Evolutionary conservation across 2,113 vertebrate species (phyloP).

Genomic region (Chlamydotis undulata): DNA sequence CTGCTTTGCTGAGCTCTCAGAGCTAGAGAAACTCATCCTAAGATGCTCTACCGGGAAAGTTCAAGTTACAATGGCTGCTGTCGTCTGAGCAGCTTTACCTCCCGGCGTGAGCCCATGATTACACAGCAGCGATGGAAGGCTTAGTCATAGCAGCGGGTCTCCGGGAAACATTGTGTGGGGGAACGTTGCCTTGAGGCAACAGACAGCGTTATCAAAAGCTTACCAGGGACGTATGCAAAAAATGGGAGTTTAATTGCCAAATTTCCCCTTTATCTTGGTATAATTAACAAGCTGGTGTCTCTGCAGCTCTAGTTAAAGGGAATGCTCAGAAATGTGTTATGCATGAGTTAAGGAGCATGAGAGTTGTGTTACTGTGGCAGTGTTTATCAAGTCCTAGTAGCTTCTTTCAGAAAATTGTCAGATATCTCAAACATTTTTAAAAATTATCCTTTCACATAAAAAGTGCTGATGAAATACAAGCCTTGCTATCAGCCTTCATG

Average conservation of each 20-base stretch:
- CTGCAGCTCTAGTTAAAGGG: not conserved
- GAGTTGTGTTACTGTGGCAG: not conserved
- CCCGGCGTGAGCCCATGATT: not conserved
- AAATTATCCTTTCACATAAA: not conserved
- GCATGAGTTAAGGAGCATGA: not conserved
- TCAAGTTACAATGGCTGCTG: slow-evolving; percentile 21
- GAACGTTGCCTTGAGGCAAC: slow-evolving; percentile 30
- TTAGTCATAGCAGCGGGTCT: slow-evolving; percentile 38
- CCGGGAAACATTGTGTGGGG: slow-evolving; percentile 8
- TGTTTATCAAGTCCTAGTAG: not conserved
- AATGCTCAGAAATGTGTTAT: not conserved
- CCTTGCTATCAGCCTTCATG: not conserved
- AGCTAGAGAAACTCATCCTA: not conserved
- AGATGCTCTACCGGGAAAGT: not conserved
- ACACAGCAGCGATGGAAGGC: not conserved
- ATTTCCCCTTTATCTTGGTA: slow-evolving; percentile 44
- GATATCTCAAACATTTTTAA: not conserved
- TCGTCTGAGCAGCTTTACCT: slow-evolving; percentile 45
- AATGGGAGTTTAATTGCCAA: slow-evolving; percentile 16
- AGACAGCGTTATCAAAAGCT: slow-evolving; percentile 13
- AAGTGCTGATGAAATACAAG: not conserved
- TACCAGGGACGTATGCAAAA: not conserved
- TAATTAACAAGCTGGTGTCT: slow-evolving; percentile 42
- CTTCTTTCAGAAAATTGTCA: not conserved
- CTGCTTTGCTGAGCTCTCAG: not conserved